phyloP scores from a whole-genome alignment of 2,113 vertebrate species.

The Penelope pileata region DNA sequence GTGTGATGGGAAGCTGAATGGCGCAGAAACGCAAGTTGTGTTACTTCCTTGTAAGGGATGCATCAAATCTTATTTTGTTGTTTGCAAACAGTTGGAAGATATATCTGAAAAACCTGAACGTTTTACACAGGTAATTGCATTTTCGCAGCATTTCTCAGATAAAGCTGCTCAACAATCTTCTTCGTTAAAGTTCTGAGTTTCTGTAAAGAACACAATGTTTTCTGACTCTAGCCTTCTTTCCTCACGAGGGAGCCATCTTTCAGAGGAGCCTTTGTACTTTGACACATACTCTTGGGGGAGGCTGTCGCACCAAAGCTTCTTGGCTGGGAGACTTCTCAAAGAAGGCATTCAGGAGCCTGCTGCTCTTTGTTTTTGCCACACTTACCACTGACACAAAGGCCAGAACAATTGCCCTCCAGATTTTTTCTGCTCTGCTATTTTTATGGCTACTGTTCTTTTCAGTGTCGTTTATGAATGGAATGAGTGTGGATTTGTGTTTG shows the following conservation, averaged over 20 bases:
- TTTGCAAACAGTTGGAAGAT: not conserved
- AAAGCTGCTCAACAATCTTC: not conserved
- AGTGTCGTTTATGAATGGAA: not conserved
- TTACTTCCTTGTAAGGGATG: not conserved
- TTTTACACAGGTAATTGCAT: not conserved
- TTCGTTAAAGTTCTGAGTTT: not conserved
- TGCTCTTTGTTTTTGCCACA: not conserved
- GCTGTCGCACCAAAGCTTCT: rapidly evolving
- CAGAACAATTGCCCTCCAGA: rapidly evolving
- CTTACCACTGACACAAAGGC: not conserved
- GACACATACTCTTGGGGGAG: not conserved
- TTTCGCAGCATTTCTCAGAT: not conserved
- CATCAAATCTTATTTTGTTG: not conserved
- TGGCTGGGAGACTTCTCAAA: not conserved
- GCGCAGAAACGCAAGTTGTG: not conserved
- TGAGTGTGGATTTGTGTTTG: not conserved
- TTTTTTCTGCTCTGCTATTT: not conserved
- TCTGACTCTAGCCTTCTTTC: not conserved
- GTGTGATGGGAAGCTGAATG: not conserved
- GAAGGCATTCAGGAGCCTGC: not conserved
- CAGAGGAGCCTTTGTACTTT: not conserved
- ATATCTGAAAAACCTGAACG: not conserved
- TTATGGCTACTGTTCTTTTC: not conserved
- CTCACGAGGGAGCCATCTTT: not conserved
- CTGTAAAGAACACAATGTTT: not conserved